These are phyloP conservation scores for Paratilapia polleni DNA, from an alignment of 2,113 vertebrate genomes.

Conservation along the genomic window DNA sequence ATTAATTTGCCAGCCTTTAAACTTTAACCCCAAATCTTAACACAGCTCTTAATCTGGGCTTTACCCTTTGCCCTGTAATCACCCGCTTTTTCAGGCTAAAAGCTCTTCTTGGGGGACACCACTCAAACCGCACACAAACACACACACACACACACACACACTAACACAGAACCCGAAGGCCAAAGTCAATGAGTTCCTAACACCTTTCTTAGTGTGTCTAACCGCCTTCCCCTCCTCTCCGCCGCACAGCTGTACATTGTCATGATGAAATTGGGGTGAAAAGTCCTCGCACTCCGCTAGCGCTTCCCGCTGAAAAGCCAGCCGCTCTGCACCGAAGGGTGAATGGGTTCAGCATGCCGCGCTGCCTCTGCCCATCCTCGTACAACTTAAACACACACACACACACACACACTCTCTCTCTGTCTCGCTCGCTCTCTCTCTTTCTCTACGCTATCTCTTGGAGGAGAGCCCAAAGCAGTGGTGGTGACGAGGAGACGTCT, in stretches of 20 bases:
- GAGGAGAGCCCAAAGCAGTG: slow-evolving; percentile 56
- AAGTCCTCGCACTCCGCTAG: slow-evolving; percentile 38
- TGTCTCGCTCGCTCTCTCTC: neutral
- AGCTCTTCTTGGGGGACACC: neutral
- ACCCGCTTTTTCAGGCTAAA: neutral
- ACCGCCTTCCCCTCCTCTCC: slow-evolving; percentile 12
- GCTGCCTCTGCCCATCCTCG: slow-evolving; percentile 36
- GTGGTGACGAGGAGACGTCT: slow-evolving; percentile 51
- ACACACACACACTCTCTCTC: neutral
- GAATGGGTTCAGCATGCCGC: slow-evolving; percentile 62
- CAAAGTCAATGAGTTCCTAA: slow-evolving; percentile 58
- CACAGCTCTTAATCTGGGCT: neutral
- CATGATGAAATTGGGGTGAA: slow-evolving; percentile 70
- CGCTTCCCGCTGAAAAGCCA: slow-evolving; percentile 44
- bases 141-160: neutral
- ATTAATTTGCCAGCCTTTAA: slow-evolving; percentile 40
- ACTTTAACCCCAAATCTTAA: slow-evolving; percentile 28
- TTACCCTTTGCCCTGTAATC: slow-evolving; percentile 36
- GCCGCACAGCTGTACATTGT: slow-evolving; percentile 38
- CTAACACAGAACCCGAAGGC: slow-evolving; percentile 29
- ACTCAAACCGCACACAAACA: neutral
- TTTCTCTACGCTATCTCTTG: slow-evolving; percentile 47
- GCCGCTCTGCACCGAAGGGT: slow-evolving; percentile 52
- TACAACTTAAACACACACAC: slow-evolving; percentile 29
- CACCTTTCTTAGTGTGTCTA: slow-evolving; percentile 30